Base-by-base conservation (phyloP, 1,140 invertebrate species). In the Lethrus apterus region DNA sequence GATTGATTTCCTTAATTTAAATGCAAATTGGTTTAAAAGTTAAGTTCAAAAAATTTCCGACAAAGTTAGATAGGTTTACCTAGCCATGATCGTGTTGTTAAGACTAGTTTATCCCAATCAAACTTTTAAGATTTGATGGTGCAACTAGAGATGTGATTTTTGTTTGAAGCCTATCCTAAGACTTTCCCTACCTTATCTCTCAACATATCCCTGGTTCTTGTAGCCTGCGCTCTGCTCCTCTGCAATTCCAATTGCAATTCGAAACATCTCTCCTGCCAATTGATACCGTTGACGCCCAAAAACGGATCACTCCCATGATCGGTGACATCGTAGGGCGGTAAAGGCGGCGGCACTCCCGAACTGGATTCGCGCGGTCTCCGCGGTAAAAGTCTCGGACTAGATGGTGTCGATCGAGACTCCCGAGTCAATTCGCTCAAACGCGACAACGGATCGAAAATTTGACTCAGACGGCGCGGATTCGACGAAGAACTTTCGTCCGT, bases 171-270 rank as follows among this genome's bases (percentile, higher is more conserved):
- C n/a, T n/a, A n/a, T n/a, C n/a, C n/a, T n/a, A n/a, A n/a, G n/a
- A n/a, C n/a, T n/a, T n/a, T n/a, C n/a, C 65, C 62, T 62, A 90
- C 88, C 83, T 91, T 91, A 70, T 89, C 85, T 57, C 85, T 74
- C 21, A 92, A 77, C 76, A 88, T 84, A 58, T 88, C 85, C 17
- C 86, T 73, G 20, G 89, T 86, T 52, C 84, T 78, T n/a, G 82
- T 83, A 0, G 87, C 84, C 64, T 91, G 87, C 51, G 84, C 80
- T 43, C 84, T 73, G 53, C 85, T 89, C 35, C 85, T 73, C 60
- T 89, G 85, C 54, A 91, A 68, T 57, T 89, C 86, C 51, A 88
- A 63, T 59, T 91, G 87, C 49, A 92, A 62, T 57, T 88, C 82
- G 50, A 89, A 65, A 63, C 87, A 92, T 18, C 84, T 72, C 60